These are phyloP conservation scores for Agonopterix subpropinquella DNA, from an alignment of 2,888 invertebrate species.

Conservation along the genomic window DNA sequence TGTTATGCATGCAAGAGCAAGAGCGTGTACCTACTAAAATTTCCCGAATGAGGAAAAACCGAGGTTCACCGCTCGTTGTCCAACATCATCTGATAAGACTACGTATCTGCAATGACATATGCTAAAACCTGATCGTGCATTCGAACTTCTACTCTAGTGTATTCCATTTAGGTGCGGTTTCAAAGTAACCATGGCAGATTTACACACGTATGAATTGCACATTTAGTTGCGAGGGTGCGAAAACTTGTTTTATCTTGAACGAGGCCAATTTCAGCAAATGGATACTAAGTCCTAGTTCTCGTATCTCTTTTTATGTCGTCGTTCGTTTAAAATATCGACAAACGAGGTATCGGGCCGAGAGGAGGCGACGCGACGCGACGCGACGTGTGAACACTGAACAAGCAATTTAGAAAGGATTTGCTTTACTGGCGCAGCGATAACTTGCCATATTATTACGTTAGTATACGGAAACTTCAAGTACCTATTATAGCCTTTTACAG, in stretches of 20 bases:
- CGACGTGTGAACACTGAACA: conserved; percentile 38
- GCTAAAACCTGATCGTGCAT: conserved; percentile 29
- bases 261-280: conserved; percentile 75
- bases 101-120: conserved; percentile 59
- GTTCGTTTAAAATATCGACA: conserved; percentile 71
- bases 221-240: conserved; percentile 73
- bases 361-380: conserved; percentile 5
- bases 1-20: background rate
- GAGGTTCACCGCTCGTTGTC: conserved; percentile 47
- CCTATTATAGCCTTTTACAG: too few species aligned
- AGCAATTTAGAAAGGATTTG: conserved; percentile 69
- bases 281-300: conserved; percentile 74
- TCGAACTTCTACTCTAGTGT: conserved; percentile 18
- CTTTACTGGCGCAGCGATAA: conserved; percentile 45
- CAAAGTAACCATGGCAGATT: conserved; percentile 25
- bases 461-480: too few species aligned
- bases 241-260: conserved; percentile 74
- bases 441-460: conserved; percentile 10
- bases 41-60: conserved; percentile 44
- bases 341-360: conserved; percentile 30
- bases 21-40: conserved; percentile 12
- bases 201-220: conserved; percentile 72
- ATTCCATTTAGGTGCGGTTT: conserved; percentile 20
- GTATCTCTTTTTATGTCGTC: conserved; percentile 69
- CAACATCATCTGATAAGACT: conserved; percentile 57